These are phyloP conservation scores for Anarsia innoxiella DNA, from an alignment of 2,888 invertebrate species.

Conservation along the genomic window DNA sequence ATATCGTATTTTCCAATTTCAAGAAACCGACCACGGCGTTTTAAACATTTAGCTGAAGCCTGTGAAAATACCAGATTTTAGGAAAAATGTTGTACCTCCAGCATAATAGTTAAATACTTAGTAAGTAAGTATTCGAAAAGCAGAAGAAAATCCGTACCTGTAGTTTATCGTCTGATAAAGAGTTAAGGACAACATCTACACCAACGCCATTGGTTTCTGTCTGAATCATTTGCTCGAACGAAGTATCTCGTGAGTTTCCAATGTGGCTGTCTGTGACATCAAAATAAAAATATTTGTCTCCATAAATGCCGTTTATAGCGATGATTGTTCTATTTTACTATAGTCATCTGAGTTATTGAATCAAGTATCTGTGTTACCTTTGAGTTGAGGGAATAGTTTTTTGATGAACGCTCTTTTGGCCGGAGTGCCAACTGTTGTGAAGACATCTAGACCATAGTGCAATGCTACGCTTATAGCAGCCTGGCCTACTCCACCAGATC, in stretches of 20 bases:
- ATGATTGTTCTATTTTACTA: no score
- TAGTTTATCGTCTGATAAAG: slow-evolving; percentile 94
- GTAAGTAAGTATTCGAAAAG: no score
- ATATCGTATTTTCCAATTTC: slow-evolving; percentile 88
- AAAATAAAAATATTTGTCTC: not conserved
- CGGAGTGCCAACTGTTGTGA: slow-evolving; percentile 88
- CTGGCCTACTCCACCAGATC: slow-evolving; percentile 93
- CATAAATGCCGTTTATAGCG: no score
- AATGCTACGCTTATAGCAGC: slow-evolving; percentile 91
- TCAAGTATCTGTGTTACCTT: slow-evolving; percentile 40
- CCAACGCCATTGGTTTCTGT: slow-evolving; percentile 88
- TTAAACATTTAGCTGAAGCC: slow-evolving; percentile 71
- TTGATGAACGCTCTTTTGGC: slow-evolving; percentile 85
- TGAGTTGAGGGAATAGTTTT: slow-evolving; percentile 28
- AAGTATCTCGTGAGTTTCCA: slow-evolving; percentile 89
- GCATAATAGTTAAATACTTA: no score
- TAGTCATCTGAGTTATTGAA: not conserved
- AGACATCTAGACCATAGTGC: slow-evolving; percentile 65
- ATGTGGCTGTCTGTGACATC: slow-evolving; percentile 76
- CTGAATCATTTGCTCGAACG: slow-evolving; percentile 90
- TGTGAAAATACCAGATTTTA: slow-evolving; percentile 21
- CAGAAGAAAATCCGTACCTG: no score
- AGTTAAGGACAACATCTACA: slow-evolving; percentile 93
- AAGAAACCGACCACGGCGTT: slow-evolving; percentile 79
- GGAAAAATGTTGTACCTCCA: no score